Evolutionary conservation across 2,113 vertebrate species (phyloP).

Genomic region (Engystomops pustulosus): DNA sequence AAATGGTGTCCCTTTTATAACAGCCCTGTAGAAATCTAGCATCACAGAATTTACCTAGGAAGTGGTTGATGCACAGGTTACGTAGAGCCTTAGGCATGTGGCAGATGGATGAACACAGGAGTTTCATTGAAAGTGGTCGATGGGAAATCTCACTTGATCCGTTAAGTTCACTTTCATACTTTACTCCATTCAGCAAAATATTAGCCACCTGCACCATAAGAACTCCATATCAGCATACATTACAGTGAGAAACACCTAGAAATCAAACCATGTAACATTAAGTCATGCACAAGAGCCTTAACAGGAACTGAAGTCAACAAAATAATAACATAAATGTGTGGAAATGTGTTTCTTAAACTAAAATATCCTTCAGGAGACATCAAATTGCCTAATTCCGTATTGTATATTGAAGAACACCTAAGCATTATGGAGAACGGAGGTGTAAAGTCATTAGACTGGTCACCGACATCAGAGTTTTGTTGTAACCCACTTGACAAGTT

Average conservation of each 20-base stretch:
- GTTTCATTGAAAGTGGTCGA: conserved; percentile 85
- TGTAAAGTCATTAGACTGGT: not conserved
- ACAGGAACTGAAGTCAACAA: conserved; percentile 13
- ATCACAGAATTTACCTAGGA: conserved; percentile 82
- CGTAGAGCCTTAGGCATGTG: conserved; percentile 92
- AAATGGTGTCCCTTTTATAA: not conserved
- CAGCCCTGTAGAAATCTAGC: too few species aligned
- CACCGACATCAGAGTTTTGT: too few species aligned
- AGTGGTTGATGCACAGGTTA: conserved; percentile 96
- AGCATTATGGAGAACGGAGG: not conserved
- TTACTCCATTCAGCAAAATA: conserved; percentile 92
- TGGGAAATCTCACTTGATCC: conserved; percentile 77
- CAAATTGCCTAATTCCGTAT: too few species aligned
- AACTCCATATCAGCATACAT: conserved; percentile 63
- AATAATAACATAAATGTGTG: not conserved
- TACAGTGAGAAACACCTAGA: conserved; percentile 40
- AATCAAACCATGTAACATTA: conserved; percentile 49
- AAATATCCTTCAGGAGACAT: not conserved
- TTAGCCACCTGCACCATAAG: conserved; percentile 86
- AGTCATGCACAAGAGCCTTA: conserved; percentile 45
- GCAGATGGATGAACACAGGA: conserved; percentile 91
- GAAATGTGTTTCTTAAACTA: not conserved
- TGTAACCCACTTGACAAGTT: too few species aligned
- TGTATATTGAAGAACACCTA: not conserved
- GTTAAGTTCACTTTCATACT: conserved; percentile 90